Conservation (phyloP, 2,888 invertebrate species). For the Horisme vitalbata region DNA sequence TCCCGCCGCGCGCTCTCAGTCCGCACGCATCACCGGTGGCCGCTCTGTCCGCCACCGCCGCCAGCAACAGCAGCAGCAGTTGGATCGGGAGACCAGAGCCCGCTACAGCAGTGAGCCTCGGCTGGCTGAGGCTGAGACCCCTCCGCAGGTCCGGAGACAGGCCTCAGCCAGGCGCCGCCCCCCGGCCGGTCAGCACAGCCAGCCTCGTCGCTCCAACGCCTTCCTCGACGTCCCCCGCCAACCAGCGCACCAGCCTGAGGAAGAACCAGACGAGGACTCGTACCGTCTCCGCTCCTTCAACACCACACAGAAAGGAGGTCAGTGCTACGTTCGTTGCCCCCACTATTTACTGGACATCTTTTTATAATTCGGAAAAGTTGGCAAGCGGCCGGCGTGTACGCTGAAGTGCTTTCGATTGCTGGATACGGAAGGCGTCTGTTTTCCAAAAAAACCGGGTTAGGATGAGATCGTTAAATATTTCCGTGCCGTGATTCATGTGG, state of each 20-base stretch:
- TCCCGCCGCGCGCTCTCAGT: slow-evolving; percentile 89
- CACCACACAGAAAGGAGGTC: slow-evolving; percentile 94
- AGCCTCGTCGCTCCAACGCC: slow-evolving; percentile 86
- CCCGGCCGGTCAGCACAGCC: slow-evolving; percentile 69
- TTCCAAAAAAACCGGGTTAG: slow-evolving; percentile 51
- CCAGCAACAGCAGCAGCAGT: slow-evolving; percentile 72
- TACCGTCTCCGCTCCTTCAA: slow-evolving; percentile 96
- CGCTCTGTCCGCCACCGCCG: slow-evolving; percentile 79
- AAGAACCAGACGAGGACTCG: slow-evolving; percentile 91
- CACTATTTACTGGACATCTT: slow-evolving; percentile 58
- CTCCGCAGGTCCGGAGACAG: slow-evolving; percentile 85
- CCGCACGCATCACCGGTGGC: slow-evolving; percentile 87
- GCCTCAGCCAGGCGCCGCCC: slow-evolving; percentile 83
- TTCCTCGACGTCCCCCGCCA: slow-evolving; percentile 86
- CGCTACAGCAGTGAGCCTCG: slow-evolving; percentile 87
- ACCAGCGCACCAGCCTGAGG: slow-evolving; percentile 64
- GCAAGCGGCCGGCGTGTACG: slow-evolving; percentile 54
- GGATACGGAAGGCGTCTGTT: slow-evolving; percentile 34
- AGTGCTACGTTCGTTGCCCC: slow-evolving; percentile 77
- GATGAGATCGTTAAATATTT: slow-evolving; percentile 55
- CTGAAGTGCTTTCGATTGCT: slow-evolving; percentile 39
- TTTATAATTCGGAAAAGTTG: slow-evolving; percentile 67
- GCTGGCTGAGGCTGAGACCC: slow-evolving; percentile 85
- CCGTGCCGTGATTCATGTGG: slow-evolving; percentile 62
- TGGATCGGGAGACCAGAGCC: slow-evolving; percentile 79